phyloP scores from a whole-genome alignment of 2,888 invertebrate species.

The Dynastes tityus region DNA sequence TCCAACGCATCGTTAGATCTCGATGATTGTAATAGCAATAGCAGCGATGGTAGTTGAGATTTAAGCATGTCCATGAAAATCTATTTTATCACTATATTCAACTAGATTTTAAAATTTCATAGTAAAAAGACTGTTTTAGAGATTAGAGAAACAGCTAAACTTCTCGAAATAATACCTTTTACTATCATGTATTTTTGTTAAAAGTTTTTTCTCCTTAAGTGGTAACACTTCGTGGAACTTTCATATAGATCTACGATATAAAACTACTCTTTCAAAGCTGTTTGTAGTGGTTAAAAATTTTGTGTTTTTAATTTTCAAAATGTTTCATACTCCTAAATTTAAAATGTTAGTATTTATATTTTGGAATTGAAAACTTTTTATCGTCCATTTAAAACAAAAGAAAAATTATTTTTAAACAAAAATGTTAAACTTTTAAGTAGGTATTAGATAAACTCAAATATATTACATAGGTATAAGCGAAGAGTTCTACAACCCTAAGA shows the following conservation, averaged over 20 bases:
- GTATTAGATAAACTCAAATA: no score
- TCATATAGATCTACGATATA: not conserved
- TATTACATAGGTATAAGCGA: no score
- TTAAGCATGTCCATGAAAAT: slow-evolving; percentile 38
- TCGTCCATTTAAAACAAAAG: no score
- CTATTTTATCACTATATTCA: not conserved
- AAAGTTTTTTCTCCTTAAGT: not conserved
- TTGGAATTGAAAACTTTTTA: no score
- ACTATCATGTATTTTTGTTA: slow-evolving; percentile 13
- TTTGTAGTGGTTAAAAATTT: no score
- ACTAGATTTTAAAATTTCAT: slow-evolving; percentile 48
- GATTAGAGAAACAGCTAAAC: not conserved
- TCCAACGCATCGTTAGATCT: slow-evolving; percentile 64
- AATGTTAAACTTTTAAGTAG: no score
- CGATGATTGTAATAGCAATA: slow-evolving; percentile 70
- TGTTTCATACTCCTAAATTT: no score
- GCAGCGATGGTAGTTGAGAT: slow-evolving; percentile 73
- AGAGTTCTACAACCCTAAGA: no score
- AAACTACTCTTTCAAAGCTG: not conserved
- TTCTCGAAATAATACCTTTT: not conserved
- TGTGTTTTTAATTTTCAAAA: no score
- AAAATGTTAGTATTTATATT: no score
- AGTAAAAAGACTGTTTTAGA: slow-evolving; percentile 38
- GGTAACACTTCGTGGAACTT: not conserved
- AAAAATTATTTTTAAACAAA: no score